Base-by-base conservation (phyloP, 2,888 invertebrate genomes). In the Netelia melanura region DNA sequence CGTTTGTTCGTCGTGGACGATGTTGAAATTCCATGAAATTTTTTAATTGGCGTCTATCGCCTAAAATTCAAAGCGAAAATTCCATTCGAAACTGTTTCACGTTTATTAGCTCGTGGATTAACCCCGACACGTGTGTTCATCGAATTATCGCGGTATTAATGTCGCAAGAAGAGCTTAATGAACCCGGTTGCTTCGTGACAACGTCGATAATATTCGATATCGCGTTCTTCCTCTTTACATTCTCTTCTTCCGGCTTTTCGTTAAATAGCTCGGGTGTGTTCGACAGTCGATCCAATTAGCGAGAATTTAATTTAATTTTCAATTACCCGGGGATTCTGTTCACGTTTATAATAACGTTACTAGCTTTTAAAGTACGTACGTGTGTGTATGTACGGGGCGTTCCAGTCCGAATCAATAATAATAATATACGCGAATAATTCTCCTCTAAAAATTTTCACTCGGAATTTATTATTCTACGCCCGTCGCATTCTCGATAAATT, bases 261-360 rank as follows among this genome's bases (percentile, higher is more conserved):
- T 30, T 58, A n/a, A 67, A 44, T 44, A 48, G n/a, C 30, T 5
- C 30, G 23, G 25, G 17, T 17, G 43, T 11, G 71, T 52, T 80
- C 65, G 65, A 48, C 17, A 17, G 62, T 62, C 48, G 58, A 80
- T 17, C 38, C 58, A 38, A 23, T 81, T 77, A 84, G 38, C 72
- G 67, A 38, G 43, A 52, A 72, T 71, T 71, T 71, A 52, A 81
- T 77, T 78, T 11, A 52, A 74, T 81, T 23, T 38, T 23, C 74
- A 70, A 84, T 78, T 74, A 81, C 68, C 67, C n/a, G 21, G 17
- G 67, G 44, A 44, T 77, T 44, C 44, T 17, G 25, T 56, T 58
- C 71, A 23, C 48, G 21, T 43, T 74, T 62, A 72, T 75, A 70
- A 70, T 44, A 21, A 65, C 17, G 11, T 21, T 23, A 11, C 38